Percentiles rank a stretch among this genome's conserved stretches.
Conservation (phyloP, 2,888 invertebrate genomes). For the Malacosoma neustria region DNA sequence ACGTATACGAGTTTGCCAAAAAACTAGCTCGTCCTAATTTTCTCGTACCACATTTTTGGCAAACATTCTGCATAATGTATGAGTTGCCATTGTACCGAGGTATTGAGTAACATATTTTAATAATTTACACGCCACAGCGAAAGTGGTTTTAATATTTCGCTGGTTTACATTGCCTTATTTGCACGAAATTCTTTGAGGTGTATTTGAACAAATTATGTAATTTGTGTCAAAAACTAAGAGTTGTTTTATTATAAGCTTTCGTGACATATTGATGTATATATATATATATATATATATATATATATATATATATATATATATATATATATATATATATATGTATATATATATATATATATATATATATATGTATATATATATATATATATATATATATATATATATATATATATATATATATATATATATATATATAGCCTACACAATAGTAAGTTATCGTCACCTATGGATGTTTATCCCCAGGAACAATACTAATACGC, state of each 20-base stretch:
- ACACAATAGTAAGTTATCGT: no score
- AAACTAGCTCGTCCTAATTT: background rate
- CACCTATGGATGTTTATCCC: no score
- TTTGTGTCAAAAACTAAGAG: background rate
- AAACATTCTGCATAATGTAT: background rate
- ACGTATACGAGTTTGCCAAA: background rate
- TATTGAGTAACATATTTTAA: background rate
- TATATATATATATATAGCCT: no score
- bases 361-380: conserved; percentile 5
- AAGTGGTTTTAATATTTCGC: background rate
- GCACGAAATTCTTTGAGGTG: background rate
- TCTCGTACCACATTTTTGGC: background rate
- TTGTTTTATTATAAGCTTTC: no score
- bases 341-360: background rate
- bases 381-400: no score
- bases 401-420: no score
- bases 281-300: no score
- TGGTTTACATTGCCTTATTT: background rate
- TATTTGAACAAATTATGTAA: background rate
- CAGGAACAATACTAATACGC: no score
- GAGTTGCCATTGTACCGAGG: background rate
- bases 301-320: background rate
- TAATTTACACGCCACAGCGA: background rate
- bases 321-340: conserved; percentile 1
- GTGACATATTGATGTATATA: no score